Conservation (phyloP, 30 jellyfish, hydroid and myxozoan species). For the Rhopilema esculentum region DNA sequence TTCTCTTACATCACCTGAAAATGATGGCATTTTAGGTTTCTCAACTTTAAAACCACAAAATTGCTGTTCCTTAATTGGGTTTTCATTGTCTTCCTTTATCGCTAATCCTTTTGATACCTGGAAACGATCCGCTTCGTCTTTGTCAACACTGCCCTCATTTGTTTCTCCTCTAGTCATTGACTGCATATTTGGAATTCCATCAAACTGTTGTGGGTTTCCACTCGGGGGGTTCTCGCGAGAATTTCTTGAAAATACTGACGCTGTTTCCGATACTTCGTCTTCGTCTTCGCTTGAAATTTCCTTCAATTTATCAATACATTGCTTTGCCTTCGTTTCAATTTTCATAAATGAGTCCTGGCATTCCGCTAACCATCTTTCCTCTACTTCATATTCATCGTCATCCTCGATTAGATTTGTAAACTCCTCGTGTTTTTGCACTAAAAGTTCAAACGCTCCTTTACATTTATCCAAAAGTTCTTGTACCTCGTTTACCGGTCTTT, state of each 20-base stretch:
- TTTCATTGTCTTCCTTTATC: slow-evolving; percentile 2
- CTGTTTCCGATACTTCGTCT: slow-evolving; percentile 18
- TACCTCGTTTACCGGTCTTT: slow-evolving; percentile 57
- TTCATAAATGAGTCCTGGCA: slow-evolving; percentile 58
- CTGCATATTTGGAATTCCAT: slow-evolving; percentile 67
- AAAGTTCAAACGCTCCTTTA: slow-evolving; percentile 64
- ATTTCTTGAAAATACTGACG: slow-evolving; percentile 28
- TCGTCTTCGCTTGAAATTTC: slow-evolving; percentile 50
- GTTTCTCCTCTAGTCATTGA: slow-evolving; percentile 21
- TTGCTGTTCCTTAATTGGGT: slow-evolving; percentile 31
- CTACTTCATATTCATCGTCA: slow-evolving; percentile 56
- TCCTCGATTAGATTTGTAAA: slow-evolving; percentile 53
- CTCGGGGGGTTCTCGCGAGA: slow-evolving; percentile 26
- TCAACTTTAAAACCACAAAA: slow-evolving; percentile 55
- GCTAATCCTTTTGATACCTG: slow-evolving; percentile 11
- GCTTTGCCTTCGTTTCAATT: slow-evolving; percentile 58
- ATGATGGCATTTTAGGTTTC: slow-evolving; percentile 68
- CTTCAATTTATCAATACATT: slow-evolving; percentile 38
- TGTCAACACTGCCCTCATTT: slow-evolving; percentile 37
- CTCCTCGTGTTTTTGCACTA: slow-evolving; percentile 59
- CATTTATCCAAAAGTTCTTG: slow-evolving; percentile 37
- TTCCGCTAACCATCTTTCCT: slow-evolving; percentile 61
- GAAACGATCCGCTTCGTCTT: not conserved
- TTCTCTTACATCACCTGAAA: slow-evolving; percentile 71
- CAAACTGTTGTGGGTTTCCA: slow-evolving; percentile 40